phyloP scores from a whole-genome alignment of 2,888 invertebrate genomes.

The Charanyca ferruginea region DNA sequence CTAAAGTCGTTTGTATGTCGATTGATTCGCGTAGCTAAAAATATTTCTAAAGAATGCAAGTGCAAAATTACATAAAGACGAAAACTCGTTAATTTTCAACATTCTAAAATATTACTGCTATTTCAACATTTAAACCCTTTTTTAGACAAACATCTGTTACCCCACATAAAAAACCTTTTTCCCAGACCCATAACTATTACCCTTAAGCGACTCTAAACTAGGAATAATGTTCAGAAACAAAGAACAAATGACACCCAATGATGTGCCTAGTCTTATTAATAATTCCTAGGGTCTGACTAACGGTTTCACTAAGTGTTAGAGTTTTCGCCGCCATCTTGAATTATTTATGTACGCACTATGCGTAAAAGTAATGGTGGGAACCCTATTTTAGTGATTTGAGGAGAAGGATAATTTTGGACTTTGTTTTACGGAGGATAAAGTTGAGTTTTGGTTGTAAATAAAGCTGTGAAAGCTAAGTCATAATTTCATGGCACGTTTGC shows the following conservation, averaged over 20 bases:
- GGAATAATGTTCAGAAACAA: slow-evolving; percentile 19
- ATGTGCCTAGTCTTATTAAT: slow-evolving; percentile 49
- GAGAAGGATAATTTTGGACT: background rate
- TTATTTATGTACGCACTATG: slow-evolving; percentile 40
- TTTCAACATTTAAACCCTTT: slow-evolving; percentile 20
- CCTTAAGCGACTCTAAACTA: slow-evolving; percentile 19
- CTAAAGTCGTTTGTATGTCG: no score
- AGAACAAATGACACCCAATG: slow-evolving; percentile 35
- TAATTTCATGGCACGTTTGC: slow-evolving; percentile 24
- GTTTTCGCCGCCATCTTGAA: slow-evolving; percentile 34
- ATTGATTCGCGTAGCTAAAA: no score
- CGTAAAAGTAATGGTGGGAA: slow-evolving; percentile 35
- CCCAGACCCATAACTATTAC: slow-evolving; percentile 27
- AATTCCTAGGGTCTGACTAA: slow-evolving; percentile 48
- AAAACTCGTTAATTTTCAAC: background rate
- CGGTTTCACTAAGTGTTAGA: slow-evolving; percentile 41
- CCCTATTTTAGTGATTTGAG: slow-evolving; percentile 3
- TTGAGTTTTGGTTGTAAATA: background rate
- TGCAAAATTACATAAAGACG: background rate
- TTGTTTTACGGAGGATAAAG: background rate
- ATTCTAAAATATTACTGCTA: slow-evolving; percentile 13
- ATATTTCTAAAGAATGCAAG: no score
- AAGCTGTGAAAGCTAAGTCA: slow-evolving; percentile 1
- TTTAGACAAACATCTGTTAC: slow-evolving; percentile 32
- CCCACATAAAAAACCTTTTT: slow-evolving; percentile 26